These are phyloP conservation scores for Drosophila chauvacae DNA, from an alignment of 1,140 invertebrate species.

Conservation along the genomic window DNA sequence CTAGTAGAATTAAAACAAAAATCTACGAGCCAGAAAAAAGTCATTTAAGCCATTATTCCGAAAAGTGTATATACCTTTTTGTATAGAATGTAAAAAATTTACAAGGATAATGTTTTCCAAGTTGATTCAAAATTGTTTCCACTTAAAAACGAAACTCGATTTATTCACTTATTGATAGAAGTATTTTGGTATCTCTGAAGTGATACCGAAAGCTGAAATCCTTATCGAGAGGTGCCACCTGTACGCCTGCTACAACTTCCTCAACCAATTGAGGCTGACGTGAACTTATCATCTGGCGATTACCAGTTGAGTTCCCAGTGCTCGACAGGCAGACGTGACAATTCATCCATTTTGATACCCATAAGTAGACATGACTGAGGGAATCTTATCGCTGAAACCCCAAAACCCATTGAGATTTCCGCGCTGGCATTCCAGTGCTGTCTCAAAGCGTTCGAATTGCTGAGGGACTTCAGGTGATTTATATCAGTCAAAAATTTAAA, in stretches of 20 bases:
- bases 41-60: not conserved
- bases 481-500: conserved; percentile 13
- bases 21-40: conserved; percentile 8
- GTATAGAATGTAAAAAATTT: too few relatives aligned
- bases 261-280: conserved; percentile 41
- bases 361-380: conserved; percentile 36
- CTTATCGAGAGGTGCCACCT: conserved; percentile 41
- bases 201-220: conserved; percentile 5
- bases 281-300: conserved; percentile 39
- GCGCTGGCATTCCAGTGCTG: conserved; percentile 17
- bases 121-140: too few relatives aligned
- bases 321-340: conserved; percentile 44
- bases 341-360: conserved; percentile 43
- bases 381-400: conserved; percentile 37
- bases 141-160: not conserved
- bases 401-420: conserved; percentile 36
- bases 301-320: conserved; percentile 33
- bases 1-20: conserved; percentile 15
- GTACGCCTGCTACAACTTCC: conserved; percentile 46
- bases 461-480: conserved; percentile 27
- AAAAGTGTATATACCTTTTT: not conserved
- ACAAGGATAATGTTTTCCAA: not conserved
- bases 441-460: conserved; percentile 21
- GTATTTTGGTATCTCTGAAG: conserved; percentile 18
- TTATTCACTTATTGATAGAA: not conserved